Evolutionary conservation across 2,888 invertebrate species (phyloP), one percentile per base, ranked within the genome.

Genomic region (Philopedon plagiatum): DNA sequence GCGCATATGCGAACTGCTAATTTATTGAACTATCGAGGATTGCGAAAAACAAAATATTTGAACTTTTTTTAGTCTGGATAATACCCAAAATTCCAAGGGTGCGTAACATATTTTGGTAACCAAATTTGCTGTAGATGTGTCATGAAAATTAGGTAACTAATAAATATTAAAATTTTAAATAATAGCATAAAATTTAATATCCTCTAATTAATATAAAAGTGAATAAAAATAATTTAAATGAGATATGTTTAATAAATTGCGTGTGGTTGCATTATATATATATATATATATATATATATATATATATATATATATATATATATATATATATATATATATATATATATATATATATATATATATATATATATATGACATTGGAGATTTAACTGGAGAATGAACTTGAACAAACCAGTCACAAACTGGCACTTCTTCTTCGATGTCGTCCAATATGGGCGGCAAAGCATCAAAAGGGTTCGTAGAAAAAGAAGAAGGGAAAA

Each of bases 101-200:
- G 41, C 41, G 41, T 41, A 41, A 41, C 41, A 13, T 18, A 41
- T 41, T 41, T 41, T 41, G 41, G 41, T 18, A 41, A 18, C 41
- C 18, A 41, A 41, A 41, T 8, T 41, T 41, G 15, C 41, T 41
- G n/a, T n/a, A n/a, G 3, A 15, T 15, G 0, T 5, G 15, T 7
- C 15, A 5, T 37, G 1, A 37, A 15, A 15, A 41, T 41, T 41
- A 18, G 8, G 41, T 18, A 41, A 41, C 18, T 39, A 13, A 39
- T 39, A n/a, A n/a, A n/a, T n/a, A 15, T 18, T 4, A 1, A 15
- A 41, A 41, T n/a, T 15, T 41, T 41, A 15, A 41, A 41, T 37
- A 37, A 37, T 41, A 41, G 15, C 15, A 5, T 15, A 41, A 41
- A 18, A 41, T 41, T 5, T 18, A 18, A 41, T 15, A 41, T 15